Evolutionary conservation across 2,797 vertebrate species (phyloP), one percentile per base, ranked within the genome.

Genomic region (Manis crassicaudata): DNA sequence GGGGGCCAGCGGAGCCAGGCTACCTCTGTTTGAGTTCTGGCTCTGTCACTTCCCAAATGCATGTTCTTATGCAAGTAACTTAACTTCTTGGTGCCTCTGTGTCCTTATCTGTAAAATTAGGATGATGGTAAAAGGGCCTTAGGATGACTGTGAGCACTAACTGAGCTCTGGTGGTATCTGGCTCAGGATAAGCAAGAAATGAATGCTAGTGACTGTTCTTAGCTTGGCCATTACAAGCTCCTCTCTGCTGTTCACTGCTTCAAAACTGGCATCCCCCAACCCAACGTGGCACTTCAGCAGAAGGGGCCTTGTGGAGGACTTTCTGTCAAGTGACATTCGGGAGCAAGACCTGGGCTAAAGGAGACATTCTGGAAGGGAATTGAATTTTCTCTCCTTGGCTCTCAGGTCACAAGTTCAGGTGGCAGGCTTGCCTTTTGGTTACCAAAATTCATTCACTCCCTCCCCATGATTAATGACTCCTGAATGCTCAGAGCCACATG

Each of bases 401-500:
- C 93, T 87, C 75, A 40, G 96, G 90, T 84, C 88, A 54, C 65
- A 91, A 73, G 82, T 92, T 94, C 88, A 90, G 93, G 85, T 62
- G 52, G 83, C 11, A 3, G 58, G 23, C 65, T 95, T 54, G 83
- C 73, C 85, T 90, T 89, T 92, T 67, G 40, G 58, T 92, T 79
- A 85, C 68, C 40, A 65, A 94, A 93, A 67, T 80, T 62, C 81
- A 82, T 72, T 77, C 77, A 52, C 72, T 88, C 50, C 29, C 9
- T 12, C 8, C 16, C 25, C 0, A 11, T 72, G 65, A 97, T 91
- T 86, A 92, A 94, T 60, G 82, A 63, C 58, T 90, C 32, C 60
- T 63, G 67, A 86, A 95, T 14, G 25, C 35, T 76, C 54, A 62
- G 60, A 75, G 79, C 90, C 70, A 43, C 13, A 1, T 0, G 3